Evolutionary conservation across 2,888 invertebrate genomes (phyloP).

Genomic region (Ferrisia virgata): DNA sequence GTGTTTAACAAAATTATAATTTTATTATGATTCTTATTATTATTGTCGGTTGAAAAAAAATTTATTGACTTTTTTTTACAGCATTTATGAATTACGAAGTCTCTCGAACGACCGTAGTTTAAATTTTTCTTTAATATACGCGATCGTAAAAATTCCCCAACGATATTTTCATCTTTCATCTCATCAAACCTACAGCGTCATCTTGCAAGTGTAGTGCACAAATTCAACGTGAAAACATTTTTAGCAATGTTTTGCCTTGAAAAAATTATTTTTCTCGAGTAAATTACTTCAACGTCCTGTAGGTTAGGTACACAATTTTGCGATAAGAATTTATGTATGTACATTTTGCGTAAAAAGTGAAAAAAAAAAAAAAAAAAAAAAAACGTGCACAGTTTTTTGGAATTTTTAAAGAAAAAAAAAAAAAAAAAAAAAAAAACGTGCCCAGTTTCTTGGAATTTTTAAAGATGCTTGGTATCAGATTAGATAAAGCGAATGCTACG

Average conservation of each 20-base stretch:
- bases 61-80: background rate
- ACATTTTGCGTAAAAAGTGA: background rate
- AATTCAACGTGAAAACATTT: background rate
- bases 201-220: background rate
- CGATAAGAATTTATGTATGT: background rate
- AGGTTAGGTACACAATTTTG: background rate
- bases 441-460: background rate
- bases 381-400: background rate
- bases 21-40: slow-evolving; percentile 14
- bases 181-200: background rate
- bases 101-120: background rate
- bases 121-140: background rate
- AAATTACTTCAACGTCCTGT: background rate
- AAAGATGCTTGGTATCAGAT: background rate
- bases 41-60: background rate
- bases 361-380: background rate
- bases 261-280: background rate
- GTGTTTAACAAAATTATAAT: background rate
- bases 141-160: background rate
- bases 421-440: background rate
- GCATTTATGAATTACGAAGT: background rate
- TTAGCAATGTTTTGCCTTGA: background rate
- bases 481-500: background rate
- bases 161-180: background rate
- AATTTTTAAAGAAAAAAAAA: background rate